A percentile compares a stretch with the other conserved stretches of the same genome.
Conservation (phyloP, 2,888 invertebrate genomes). For the Drosophila neonasuta region DNA sequence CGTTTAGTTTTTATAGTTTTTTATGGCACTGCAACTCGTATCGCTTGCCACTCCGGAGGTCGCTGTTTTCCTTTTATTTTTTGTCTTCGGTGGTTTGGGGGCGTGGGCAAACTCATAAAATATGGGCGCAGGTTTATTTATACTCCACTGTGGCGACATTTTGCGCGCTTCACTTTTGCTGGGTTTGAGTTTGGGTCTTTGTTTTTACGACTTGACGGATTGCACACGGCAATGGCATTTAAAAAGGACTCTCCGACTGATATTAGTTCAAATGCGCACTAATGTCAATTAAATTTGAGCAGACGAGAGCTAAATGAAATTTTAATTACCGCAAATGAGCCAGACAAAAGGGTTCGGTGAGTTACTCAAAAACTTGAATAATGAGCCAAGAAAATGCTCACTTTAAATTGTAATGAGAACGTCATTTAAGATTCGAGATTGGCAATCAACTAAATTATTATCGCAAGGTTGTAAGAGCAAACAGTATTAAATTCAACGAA, state of each 20-base stretch:
- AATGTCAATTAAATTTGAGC: conserved; percentile 75
- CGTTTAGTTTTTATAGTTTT: conserved; percentile 80
- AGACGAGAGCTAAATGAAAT: conserved; percentile 64
- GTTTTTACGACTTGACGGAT: conserved; percentile 76
- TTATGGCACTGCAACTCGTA: conserved; percentile 58
- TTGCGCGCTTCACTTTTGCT: conserved; percentile 30
- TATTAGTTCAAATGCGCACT: conserved; percentile 68
- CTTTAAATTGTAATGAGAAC: conserved; percentile 31
- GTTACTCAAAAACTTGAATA: conserved; percentile 29
- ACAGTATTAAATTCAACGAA: conserved; percentile 5
- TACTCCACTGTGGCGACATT: conserved; percentile 70
- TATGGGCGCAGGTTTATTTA: conserved; percentile 78
- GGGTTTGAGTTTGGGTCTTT: conserved; percentile 38
- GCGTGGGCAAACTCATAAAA: conserved; percentile 66
- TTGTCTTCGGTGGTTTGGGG: conserved; percentile 22
- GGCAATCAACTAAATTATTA: conserved; percentile 4
- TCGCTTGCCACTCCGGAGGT: conserved; percentile 16
- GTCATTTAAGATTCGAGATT: conserved; percentile 14
- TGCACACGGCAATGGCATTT: conserved; percentile 39
- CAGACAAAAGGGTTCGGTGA: conserved; percentile 7
- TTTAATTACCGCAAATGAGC: conserved; percentile 76
- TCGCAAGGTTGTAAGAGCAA: not conserved
- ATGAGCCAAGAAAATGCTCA: conserved; percentile 37
- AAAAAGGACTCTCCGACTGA: conserved; percentile 27
- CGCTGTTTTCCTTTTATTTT: not conserved